A percentile compares a stretch with the other conserved stretches of the same genome.
Conservation (phyloP, 2,797 vertebrate species). For the Taenioides sp. region DNA sequence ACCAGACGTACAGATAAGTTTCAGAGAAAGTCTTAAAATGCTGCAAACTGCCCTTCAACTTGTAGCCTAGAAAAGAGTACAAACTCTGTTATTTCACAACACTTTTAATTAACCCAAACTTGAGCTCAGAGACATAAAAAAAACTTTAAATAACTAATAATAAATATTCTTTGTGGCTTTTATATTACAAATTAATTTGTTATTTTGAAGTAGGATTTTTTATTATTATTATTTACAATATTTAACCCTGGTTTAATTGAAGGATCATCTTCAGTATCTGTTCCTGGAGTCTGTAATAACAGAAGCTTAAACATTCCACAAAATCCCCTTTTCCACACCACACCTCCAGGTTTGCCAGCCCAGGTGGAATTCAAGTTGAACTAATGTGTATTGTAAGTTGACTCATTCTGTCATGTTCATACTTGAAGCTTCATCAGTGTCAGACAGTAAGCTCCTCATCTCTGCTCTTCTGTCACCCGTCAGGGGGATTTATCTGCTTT, state of each 20-base stretch:
- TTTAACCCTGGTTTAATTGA: not conserved
- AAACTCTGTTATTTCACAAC: not conserved
- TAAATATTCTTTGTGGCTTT: too few species aligned
- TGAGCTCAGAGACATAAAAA: too few species aligned
- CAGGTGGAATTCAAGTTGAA: constrained; percentile 31
- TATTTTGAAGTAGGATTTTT: not conserved
- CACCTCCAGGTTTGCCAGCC: constrained; percentile 14
- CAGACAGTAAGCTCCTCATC: constrained; percentile 59
- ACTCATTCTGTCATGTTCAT: constrained; percentile 47
- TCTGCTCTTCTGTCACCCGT: constrained; percentile 53
- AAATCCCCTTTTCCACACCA: not conserved
- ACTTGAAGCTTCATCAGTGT: constrained; percentile 42
- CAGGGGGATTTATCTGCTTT: constrained; percentile 60
- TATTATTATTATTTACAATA: not conserved
- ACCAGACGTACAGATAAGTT: constrained; percentile 25
- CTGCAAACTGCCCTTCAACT: too few species aligned
- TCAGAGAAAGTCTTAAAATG: not conserved
- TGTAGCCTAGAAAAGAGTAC: not conserved
- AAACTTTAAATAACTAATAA: too few species aligned
- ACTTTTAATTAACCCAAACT: too few species aligned
- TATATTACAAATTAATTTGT: too few species aligned
- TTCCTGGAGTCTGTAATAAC: not conserved
- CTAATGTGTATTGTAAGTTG: constrained; percentile 39
- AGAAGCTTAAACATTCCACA: not conserved
- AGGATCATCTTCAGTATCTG: not conserved